phyloP scores from a whole-genome alignment of 2,113 vertebrate genomes.

The Antigone vipio region DNA sequence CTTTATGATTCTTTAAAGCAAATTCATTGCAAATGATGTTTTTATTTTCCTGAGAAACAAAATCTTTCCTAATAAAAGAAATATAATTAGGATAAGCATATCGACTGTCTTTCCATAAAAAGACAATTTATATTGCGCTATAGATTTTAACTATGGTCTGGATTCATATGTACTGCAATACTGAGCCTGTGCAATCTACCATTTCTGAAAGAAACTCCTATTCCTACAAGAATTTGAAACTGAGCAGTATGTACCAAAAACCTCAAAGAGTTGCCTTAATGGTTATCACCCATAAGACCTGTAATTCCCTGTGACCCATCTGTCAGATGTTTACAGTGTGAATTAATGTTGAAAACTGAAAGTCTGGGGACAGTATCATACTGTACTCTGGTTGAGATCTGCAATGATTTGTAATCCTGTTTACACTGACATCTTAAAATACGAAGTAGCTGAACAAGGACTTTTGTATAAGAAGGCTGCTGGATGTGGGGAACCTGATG shows the following conservation, averaged over 20 bases:
- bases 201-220: not conserved
- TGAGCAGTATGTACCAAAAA: not conserved
- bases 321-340: not conserved
- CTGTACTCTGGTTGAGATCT: not conserved
- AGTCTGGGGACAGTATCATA: not conserved
- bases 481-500: not conserved
- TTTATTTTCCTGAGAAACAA: not conserved
- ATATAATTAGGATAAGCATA: not conserved
- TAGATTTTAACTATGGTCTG: not conserved
- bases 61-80: not conserved
- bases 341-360: not conserved
- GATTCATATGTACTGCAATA: not conserved
- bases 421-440: not conserved
- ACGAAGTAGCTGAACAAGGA: not conserved
- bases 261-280: not conserved
- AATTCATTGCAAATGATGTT: not conserved
- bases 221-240: not conserved
- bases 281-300: not conserved
- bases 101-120: not conserved
- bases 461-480: not conserved
- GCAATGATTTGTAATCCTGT: not conserved
- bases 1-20: not conserved
- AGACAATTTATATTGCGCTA: not conserved
- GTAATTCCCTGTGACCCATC: not conserved
- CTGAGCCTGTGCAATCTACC: not conserved